These are phyloP conservation scores for Oenanthe oenanthe DNA, from an alignment of 2,113 vertebrate genomes.

Conservation along the genomic window DNA sequence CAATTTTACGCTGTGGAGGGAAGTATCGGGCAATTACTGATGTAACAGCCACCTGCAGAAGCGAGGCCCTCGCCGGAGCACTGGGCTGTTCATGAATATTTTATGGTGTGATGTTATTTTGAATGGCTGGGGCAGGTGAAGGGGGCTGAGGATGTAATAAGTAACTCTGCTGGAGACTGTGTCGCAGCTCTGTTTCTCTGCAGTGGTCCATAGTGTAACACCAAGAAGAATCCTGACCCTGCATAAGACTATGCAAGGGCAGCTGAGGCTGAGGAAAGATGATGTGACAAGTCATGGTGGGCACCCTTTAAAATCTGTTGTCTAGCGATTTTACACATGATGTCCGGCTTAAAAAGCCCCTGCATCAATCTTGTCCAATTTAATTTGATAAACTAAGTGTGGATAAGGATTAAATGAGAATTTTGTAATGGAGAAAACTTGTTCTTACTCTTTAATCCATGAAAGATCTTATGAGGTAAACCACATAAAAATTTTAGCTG, in stretches of 20 bases:
- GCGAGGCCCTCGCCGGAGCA: conserved; percentile 81
- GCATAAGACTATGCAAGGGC: conserved; percentile 78
- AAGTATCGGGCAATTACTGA: conserved; percentile 99
- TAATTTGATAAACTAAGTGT: conserved; percentile 99
- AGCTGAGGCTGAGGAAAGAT: conserved; percentile 86
- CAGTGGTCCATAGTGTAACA: conserved; percentile 92
- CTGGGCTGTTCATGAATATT: conserved; percentile 95
- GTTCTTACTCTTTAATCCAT: conserved; percentile 78
- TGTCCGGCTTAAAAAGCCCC: conserved; percentile 87
- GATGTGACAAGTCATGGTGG: conserved; percentile 93
- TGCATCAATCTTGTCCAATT: conserved; percentile 93
- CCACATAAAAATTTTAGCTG: conserved; percentile 62
- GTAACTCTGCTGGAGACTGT: conserved; percentile 98
- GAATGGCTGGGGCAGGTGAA: conserved; percentile 96
- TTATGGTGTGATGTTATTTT: conserved; percentile 97
- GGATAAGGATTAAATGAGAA: conserved; percentile 99
- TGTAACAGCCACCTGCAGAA: conserved; percentile 99
- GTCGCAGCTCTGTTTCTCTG: conserved; percentile 91
- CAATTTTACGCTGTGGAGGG: conserved; percentile 98
- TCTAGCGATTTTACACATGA: conserved; percentile 99
- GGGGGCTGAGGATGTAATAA: conserved; percentile 89
- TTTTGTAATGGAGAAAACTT: conserved; percentile 86
- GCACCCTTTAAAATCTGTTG: conserved; percentile 92
- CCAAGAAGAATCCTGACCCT: conserved; percentile 92
- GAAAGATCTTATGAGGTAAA: conserved; percentile 72